Base-by-base conservation (phyloP, 2,888 invertebrate species). In the Argyra leucocephala region DNA sequence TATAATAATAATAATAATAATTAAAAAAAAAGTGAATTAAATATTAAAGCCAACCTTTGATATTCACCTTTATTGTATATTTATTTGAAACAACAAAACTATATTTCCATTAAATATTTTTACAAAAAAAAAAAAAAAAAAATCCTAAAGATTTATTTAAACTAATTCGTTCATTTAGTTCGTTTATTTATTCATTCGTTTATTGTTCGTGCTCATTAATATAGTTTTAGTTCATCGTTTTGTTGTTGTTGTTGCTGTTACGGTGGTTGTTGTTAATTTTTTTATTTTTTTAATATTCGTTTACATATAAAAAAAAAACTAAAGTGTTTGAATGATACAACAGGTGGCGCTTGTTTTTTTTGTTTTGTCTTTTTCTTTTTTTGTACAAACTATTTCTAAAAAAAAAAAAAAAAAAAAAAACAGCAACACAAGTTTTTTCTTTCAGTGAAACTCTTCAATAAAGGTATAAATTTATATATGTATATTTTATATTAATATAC, bases 361-460 rank as follows among this genome's bases (percentile, higher is more conserved):
- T 48, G 15, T 5, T 48, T 48, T 15, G 1, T 48, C 4, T 3
- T 18, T n/a, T 15, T 48, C 15, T 18, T 48, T 48, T 48, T 48
- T 48, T 18, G n/a, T n/a, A n/a, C n/a, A 48, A 48, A 48, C 48
- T 48, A 48, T 48, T 48, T 48, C 48, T 48, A 48, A 48, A 48
- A 37, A 37, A 37, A 3, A 37, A 31, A 31, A 31, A 31, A 31
- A 31, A 31, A 37, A 37, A 18, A 48, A 48, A 48, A 48, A 1
- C n/a, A 48, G 12, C 31, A 48, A 48, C 48, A n/a, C n/a, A n/a
- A n/a, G n/a, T 48, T 48, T 48, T 48, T 48, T 48, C 15, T 37
- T 26, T 26, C 7, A 4, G 18, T 48, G 48, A 18, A 48, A 48
- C 18, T 48, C 3, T 48, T 48, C 48, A 15, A 48, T 48, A 48